phyloP scores from a whole-genome alignment of 2,113 vertebrate species.

The Bettongia penicillata region DNA sequence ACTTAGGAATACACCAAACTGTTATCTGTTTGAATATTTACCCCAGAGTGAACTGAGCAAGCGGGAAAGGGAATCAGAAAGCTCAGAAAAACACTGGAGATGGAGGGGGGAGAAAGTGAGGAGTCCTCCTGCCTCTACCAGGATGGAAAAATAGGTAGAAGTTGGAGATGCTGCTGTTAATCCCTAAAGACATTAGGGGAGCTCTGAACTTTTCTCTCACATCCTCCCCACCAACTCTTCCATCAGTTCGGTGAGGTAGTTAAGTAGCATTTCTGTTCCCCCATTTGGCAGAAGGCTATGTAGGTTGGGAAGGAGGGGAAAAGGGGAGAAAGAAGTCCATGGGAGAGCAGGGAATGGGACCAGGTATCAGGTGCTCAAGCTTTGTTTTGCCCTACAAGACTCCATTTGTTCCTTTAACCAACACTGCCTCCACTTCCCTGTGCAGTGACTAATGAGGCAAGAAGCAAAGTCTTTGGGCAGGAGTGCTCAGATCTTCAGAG shows the following conservation, averaged over 20 bases:
- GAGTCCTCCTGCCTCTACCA: background rate
- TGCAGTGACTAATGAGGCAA: conserved; percentile 48
- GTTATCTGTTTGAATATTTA: background rate
- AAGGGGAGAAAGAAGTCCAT: conserved; percentile 38
- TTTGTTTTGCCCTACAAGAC: background rate
- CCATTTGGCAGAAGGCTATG: conserved; percentile 60
- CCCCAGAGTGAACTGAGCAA: background rate
- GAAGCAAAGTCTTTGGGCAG: background rate
- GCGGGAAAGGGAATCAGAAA: background rate
- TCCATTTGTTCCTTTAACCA: background rate
- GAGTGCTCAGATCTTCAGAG: background rate
- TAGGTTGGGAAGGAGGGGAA: conserved; percentile 69
- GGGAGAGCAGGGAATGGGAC: background rate
- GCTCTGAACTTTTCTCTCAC: conserved; percentile 45
- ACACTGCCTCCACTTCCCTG: conserved; percentile 13
- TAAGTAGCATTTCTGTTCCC: conserved; percentile 55
- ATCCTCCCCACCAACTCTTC: background rate
- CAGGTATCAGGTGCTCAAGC: background rate
- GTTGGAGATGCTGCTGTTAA: background rate
- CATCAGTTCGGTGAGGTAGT: conserved; percentile 69
- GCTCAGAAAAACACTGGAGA: background rate
- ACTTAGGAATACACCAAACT: background rate
- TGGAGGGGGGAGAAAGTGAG: background rate
- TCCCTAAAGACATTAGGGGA: background rate
- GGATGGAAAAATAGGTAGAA: background rate